Evolutionary conservation across 2,113 vertebrate species (phyloP).

Genomic region (Phocoena phocoena): DNA sequence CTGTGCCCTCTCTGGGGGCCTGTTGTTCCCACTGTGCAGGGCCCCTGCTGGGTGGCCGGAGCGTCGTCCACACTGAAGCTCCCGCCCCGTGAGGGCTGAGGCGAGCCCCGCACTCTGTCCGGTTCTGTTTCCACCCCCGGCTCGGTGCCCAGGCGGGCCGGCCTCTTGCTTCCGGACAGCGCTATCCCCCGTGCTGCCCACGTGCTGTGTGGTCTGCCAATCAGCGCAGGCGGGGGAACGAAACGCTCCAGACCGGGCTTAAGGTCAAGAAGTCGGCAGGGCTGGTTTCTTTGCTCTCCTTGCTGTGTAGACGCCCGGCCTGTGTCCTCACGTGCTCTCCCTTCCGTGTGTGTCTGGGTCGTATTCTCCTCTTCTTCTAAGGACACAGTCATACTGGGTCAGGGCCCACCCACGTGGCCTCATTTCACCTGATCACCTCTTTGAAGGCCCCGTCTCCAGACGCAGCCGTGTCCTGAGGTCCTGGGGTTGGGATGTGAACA

Average conservation of each 20-base stretch:
- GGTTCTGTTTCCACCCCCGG: not conserved
- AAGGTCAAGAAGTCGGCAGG: not conserved
- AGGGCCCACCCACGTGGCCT: not conserved
- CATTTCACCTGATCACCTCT: rapidly evolving
- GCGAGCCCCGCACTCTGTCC: rapidly evolving
- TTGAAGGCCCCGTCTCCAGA: not conserved
- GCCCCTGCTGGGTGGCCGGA: not conserved
- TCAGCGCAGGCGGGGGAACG: too few species aligned
- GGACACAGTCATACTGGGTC: not conserved
- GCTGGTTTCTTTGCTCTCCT: not conserved
- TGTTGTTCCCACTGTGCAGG: not conserved
- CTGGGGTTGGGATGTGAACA: not conserved
- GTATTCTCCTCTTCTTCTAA: not conserved
- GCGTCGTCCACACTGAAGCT: not conserved
- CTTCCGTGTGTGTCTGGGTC: not conserved
- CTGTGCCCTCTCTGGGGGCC: not conserved
- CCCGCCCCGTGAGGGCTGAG: not conserved
- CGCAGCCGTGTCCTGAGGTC: not conserved
- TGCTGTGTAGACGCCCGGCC: not conserved
- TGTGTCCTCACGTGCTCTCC: rapidly evolving
- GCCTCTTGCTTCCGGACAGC: not conserved
- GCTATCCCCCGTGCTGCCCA: not conserved
- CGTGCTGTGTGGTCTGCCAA: rapidly evolving
- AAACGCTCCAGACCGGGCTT: rapidly evolving
- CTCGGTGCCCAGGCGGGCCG: not conserved